These are phyloP conservation scores for Pheucticus melanocephalus DNA, from an alignment of 2,113 vertebrate genomes.

Conservation along the genomic window DNA sequence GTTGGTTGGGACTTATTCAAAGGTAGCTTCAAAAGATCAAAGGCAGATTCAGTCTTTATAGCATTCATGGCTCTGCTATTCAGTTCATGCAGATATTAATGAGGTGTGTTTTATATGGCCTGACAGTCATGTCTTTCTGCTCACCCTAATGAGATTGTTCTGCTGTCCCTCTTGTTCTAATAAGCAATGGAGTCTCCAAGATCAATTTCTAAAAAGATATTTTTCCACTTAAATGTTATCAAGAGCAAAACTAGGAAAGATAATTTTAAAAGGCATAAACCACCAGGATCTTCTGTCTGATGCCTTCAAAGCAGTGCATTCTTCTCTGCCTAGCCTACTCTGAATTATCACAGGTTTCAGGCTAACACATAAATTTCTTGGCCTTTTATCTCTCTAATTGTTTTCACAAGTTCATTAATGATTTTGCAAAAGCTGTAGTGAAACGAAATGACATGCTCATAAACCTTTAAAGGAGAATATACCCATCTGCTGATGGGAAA, in stretches of 20 bases:
- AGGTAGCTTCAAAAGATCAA: slow-evolving; percentile 38
- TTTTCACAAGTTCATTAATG: slow-evolving; percentile 64
- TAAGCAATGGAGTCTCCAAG: not conserved
- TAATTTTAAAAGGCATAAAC: not conserved
- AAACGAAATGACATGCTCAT: slow-evolving; percentile 43
- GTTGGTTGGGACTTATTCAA: slow-evolving; percentile 4
- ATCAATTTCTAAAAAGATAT: not conserved
- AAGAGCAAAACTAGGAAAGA: not conserved
- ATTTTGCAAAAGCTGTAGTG: slow-evolving; percentile 56
- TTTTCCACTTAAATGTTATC: not conserved
- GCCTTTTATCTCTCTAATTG: slow-evolving; percentile 63
- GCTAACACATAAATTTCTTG: slow-evolving; percentile 30
- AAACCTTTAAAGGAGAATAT: slow-evolving; percentile 46
- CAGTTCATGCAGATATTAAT: not conserved
- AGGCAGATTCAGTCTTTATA: not conserved
- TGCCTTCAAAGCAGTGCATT: slow-evolving; percentile 23
- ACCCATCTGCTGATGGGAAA: not conserved
- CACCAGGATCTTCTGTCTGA: not conserved
- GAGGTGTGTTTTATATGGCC: not conserved
- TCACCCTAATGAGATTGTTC: not conserved
- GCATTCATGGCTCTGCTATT: not conserved
- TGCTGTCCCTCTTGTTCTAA: slow-evolving; percentile 1
- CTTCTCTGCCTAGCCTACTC: not conserved
- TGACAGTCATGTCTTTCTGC: not conserved
- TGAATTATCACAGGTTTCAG: slow-evolving; percentile 10